phyloP scores from a whole-genome alignment of 1,140 invertebrate species.

The Drosophila arawakana region DNA sequence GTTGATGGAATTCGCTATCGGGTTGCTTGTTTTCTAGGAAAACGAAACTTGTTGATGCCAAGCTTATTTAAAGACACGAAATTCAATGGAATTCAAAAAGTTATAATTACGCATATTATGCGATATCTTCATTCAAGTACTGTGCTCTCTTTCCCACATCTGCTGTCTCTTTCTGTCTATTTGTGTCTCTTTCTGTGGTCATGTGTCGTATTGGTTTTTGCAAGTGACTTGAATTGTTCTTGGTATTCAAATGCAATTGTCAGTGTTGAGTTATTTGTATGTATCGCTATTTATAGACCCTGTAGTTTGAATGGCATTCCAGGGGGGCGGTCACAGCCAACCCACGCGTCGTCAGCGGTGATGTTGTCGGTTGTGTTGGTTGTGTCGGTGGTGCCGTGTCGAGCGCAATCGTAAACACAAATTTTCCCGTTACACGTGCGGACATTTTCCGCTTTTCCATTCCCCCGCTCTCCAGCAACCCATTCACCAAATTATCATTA shows the following conservation, averaged over 20 bases:
- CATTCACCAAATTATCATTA: constrained; percentile 1
- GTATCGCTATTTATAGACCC: constrained; percentile 67
- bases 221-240: constrained; percentile 49
- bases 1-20: too few relatives aligned
- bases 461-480: neutral
- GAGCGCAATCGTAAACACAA: constrained; percentile 68
- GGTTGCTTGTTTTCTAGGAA: too few relatives aligned
- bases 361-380: neutral
- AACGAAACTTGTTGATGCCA: neutral
- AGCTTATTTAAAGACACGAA: neutral
- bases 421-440: constrained; percentile 70
- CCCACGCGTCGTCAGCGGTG: constrained; percentile 13
- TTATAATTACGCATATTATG: constrained; percentile 29
- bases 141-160: neutral
- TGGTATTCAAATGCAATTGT: constrained; percentile 64
- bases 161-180: neutral
- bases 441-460: constrained; percentile 49
- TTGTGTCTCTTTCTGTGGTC: neutral
- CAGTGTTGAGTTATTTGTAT: constrained; percentile 48
- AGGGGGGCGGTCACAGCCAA: constrained; percentile 29
- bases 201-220: constrained; percentile 19
- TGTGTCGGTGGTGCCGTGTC: constrained; percentile 11
- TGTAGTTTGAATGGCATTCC: constrained; percentile 75
- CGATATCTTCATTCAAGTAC: neutral
- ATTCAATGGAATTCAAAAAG: constrained; percentile 9